Conservation (phyloP, 2,888 invertebrate genomes). For the Calameuta idolon region DNA sequence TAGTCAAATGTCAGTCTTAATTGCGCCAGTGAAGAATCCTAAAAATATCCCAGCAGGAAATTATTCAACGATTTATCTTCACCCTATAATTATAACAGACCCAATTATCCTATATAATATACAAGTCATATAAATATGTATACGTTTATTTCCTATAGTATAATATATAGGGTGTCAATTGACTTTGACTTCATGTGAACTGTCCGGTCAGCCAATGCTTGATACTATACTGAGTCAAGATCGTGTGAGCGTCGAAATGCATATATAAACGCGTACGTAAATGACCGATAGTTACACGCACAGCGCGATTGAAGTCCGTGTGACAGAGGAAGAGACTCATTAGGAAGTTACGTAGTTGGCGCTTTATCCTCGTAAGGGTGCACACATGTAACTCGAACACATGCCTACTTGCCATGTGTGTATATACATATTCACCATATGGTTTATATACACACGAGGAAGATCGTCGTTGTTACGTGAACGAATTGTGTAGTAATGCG, state of each 20-base stretch:
- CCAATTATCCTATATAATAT: too few species aligned
- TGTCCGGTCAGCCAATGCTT: constrained; percentile 14
- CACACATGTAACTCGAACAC: constrained; percentile 29
- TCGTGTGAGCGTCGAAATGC: constrained; percentile 16
- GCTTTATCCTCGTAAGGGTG: constrained; percentile 32
- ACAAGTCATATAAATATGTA: not conserved
- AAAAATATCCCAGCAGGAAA: not conserved
- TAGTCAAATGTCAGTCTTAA: not conserved
- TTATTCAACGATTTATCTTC: not conserved
- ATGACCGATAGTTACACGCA: not conserved
- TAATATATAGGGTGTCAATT: constrained; percentile 26
- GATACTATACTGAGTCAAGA: constrained; percentile 5
- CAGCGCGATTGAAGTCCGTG: constrained; percentile 26
- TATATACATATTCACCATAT: not conserved
- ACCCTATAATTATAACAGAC: not conserved
- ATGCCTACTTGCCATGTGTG: constrained; percentile 11
- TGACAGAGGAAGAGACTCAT: constrained; percentile 51
- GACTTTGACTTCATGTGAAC: constrained; percentile 46
- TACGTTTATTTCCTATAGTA: not conserved
- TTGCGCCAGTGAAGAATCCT: not conserved
- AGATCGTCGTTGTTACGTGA: not conserved
- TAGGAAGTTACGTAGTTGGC: constrained; percentile 47
- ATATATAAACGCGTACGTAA: constrained; percentile 15
- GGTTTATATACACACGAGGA: not conserved
- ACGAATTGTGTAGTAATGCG: not conserved